phyloP scores from a whole-genome alignment of 2,888 invertebrate genomes.

The Allophyes oxyacanthae region DNA sequence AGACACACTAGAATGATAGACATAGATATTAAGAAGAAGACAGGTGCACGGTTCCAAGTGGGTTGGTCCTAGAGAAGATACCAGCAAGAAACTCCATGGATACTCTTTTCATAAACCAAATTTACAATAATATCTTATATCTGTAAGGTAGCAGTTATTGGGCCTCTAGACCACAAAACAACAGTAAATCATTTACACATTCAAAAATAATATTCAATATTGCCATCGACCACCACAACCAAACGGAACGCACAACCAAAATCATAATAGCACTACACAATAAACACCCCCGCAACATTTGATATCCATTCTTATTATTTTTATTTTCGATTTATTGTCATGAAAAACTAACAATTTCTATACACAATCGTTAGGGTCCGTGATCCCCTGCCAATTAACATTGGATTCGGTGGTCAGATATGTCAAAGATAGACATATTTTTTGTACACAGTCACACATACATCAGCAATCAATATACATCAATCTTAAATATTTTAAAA shows the following conservation, averaged over 20 bases:
- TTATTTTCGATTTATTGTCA: conserved; percentile 77
- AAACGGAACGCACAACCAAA: conserved; percentile 53
- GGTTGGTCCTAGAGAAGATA: too few species aligned
- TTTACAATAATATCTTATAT: too few species aligned
- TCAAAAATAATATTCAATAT: conserved; percentile 38
- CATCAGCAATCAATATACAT: conserved; percentile 64
- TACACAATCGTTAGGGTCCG: conserved; percentile 71
- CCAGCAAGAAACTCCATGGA: too few species aligned
- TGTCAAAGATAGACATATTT: conserved; percentile 81
- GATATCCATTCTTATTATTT: conserved; percentile 80
- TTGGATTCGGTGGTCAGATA: conserved; percentile 85
- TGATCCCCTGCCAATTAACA: conserved; percentile 88
- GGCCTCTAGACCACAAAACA: not conserved
- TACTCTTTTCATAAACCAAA: too few species aligned
- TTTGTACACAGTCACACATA: conserved; percentile 69
- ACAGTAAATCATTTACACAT: conserved; percentile 12
- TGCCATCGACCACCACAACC: conserved; percentile 39
- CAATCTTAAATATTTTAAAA: conserved; percentile 41
- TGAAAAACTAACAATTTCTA: conserved; percentile 79
- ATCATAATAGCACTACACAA: conserved; percentile 68
- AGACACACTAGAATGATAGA: too few species aligned
- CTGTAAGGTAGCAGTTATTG: too few species aligned
- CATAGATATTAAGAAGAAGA: too few species aligned
- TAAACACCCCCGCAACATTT: conserved; percentile 81
- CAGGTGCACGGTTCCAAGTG: too few species aligned